Conservation (phyloP, 2,888 invertebrate genomes). For the Acanthopleura granulata region DNA sequence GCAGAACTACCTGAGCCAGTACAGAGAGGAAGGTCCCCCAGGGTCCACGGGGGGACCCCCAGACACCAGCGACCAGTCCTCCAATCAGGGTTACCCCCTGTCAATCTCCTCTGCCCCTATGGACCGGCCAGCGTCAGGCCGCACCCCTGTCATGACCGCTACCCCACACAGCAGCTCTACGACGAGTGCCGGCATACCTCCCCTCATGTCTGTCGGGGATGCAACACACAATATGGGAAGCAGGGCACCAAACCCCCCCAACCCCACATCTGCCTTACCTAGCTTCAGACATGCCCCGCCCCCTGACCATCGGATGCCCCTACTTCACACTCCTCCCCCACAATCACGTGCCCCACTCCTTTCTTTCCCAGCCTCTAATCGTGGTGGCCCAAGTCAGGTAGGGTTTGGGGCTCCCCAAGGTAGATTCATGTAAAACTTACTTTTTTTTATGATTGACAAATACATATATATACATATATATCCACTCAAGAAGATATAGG, state of each 20-base stretch:
- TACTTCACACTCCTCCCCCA: background rate
- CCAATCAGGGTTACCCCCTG: background rate
- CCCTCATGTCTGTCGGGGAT: background rate
- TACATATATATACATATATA: too few relatives aligned
- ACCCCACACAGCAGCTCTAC: background rate
- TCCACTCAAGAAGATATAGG: too few relatives aligned
- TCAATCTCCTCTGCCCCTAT: background rate
- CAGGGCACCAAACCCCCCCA: background rate
- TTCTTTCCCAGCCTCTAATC: background rate
- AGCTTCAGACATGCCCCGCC: background rate
- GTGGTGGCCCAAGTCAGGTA: background rate
- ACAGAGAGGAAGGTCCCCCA: conserved; percentile 23
- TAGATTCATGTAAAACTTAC: too few relatives aligned
- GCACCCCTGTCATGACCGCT: background rate
- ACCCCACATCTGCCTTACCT: background rate
- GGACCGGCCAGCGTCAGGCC: background rate
- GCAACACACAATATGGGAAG: background rate
- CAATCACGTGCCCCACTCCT: background rate
- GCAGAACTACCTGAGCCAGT: conserved; percentile 37
- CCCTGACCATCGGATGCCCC: background rate
- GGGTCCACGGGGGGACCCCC: background rate
- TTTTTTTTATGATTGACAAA: too few relatives aligned
- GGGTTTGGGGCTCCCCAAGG: background rate
- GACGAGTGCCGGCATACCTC: background rate
- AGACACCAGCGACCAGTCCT: conserved; percentile 1